Evolutionary conservation across 2,113 vertebrate genomes (phyloP).

Genomic region (Archilochus colubris): DNA sequence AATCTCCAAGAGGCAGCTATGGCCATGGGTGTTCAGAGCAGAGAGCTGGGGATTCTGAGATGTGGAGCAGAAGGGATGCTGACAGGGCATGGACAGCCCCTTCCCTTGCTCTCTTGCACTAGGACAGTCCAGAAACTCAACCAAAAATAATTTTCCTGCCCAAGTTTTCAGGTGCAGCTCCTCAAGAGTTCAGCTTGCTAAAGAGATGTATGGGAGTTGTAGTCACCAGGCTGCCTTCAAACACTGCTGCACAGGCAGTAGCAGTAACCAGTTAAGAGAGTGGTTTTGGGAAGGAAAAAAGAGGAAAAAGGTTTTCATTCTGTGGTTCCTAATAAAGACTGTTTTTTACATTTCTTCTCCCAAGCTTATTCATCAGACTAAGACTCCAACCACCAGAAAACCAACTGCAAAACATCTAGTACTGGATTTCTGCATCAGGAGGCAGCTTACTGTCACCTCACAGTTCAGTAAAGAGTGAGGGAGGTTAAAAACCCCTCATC

Average conservation of each 20-base stretch:
- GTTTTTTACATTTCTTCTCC: background rate
- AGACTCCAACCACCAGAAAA: background rate
- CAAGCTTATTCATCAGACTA: background rate
- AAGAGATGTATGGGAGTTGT: rapidly evolving
- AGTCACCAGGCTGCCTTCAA: background rate
- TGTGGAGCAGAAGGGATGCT: rapidly evolving
- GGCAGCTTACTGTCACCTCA: constrained; percentile 14
- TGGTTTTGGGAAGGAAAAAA: background rate
- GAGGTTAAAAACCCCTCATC: background rate
- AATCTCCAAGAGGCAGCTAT: rapidly evolving
- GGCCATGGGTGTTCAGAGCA: rapidly evolving
- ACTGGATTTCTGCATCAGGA: background rate
- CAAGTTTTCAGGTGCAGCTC: background rate
- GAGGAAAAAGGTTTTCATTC: background rate
- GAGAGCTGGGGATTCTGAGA: background rate
- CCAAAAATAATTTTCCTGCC: background rate
- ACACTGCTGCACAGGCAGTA: background rate
- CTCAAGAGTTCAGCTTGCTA: background rate
- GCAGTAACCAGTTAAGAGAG: background rate
- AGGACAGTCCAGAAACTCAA: background rate
- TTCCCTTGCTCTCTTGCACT: background rate
- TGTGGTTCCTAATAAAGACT: background rate
- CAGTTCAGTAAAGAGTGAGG: background rate
- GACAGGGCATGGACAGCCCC: background rate
- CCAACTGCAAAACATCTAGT: background rate